Conservation (phyloP, 2,888 invertebrate genomes). For the Drosophila infuscata region DNA sequence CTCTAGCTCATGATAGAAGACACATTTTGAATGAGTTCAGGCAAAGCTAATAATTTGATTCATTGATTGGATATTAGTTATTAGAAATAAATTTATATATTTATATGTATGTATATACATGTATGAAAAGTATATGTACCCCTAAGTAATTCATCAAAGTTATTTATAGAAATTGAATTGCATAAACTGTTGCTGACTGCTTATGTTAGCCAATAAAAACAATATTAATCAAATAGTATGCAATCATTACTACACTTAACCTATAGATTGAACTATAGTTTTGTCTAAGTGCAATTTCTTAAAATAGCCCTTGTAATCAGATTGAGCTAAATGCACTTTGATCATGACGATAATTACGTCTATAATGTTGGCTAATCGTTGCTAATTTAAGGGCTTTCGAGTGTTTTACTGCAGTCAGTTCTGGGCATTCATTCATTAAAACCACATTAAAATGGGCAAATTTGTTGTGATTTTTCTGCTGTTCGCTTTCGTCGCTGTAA, state of each 20-base stretch:
- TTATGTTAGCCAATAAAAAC: neutral
- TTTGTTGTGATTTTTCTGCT: constrained; percentile 22
- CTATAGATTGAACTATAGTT: neutral
- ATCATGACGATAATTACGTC: neutral
- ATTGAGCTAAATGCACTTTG: constrained; percentile 16
- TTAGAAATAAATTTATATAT: neutral
- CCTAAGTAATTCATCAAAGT: no score
- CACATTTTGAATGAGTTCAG: neutral
- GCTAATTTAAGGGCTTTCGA: constrained; percentile 18
- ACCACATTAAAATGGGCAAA: constrained; percentile 18
- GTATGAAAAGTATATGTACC: neutral
- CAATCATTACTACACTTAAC: neutral
- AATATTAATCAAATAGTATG: neutral
- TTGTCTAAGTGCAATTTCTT: neutral
- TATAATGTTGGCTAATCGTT: neutral
- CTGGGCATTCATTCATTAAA: neutral
- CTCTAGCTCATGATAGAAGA: neutral
- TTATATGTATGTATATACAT: neutral
- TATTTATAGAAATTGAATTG: neutral
- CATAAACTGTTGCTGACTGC: neutral
- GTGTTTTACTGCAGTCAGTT: constrained; percentile 11
- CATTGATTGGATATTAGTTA: neutral
- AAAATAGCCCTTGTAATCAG: neutral
- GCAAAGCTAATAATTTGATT: neutral
- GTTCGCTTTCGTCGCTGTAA: constrained; percentile 29